Base-by-base conservation (phyloP, 2,888 invertebrate genomes). In the Eupelmus urozonus region DNA sequence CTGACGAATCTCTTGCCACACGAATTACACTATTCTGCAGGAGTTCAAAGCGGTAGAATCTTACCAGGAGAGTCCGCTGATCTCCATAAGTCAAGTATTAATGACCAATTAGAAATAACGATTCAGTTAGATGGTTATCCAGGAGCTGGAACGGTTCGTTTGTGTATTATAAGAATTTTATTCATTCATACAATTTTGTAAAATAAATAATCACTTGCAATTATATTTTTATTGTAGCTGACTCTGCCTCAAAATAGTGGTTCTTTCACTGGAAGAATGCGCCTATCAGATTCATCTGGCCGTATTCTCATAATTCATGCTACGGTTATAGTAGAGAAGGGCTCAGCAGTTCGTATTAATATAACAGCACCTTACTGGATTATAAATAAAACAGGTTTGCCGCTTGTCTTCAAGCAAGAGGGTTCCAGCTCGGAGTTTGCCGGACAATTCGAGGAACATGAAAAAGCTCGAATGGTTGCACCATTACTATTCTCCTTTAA, bases 371-470 rank as follows among this genome's bases (percentile, higher is more conserved):
- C 96, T 1, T 98, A 95, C 91, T 99, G 98, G 98, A 93, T 99
- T 82, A 94, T 99, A 78, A 99, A 99, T 91, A 96, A 96, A 90
- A 96, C 98, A 5, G 98, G 98, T 0, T 91, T 99, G 80, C 98
- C 99, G n/a, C 91, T 99, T 79, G 95, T 99, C 72, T 97, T 98
- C 90, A 94, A 95, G 83, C 98, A 98, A 90, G 97, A 97, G 89
- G 96, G 96, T 0, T 93, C 94, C 16, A 92, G 93, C 13, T 88
- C 91, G 29, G 95, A 94, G 85, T 94, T 95, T 81, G 95, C 96
- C 7, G 98, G 98, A 1, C 98, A 98, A 91, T 96, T 95, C 89
- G 94, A 94, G 76, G 99, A 99, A 89, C 97, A 99, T 89, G 99
- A 99, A 91, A 93, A 95, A 84, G 98, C 98, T 13, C 92, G 98